phyloP scores from a whole-genome alignment of 2,113 vertebrate genomes.

The Catharus bicknelli region DNA sequence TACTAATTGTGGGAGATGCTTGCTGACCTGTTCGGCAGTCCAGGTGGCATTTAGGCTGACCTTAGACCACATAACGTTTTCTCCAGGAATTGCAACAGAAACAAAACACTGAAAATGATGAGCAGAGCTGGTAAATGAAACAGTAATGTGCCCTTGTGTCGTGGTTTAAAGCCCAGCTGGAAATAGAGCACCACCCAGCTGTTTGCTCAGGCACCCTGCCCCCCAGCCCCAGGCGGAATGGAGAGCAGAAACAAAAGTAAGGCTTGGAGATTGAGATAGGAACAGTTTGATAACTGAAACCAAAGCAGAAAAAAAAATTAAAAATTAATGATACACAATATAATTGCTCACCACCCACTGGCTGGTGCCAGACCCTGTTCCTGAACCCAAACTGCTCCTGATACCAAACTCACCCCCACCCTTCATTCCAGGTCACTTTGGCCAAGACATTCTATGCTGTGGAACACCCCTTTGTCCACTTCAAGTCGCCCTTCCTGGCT shows the following conservation, averaged over 20 bases:
- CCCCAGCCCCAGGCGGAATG: fast-evolving
- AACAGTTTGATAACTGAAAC: neutral
- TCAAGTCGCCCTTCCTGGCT: neutral
- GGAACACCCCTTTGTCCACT: neutral
- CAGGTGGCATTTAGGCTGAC: neutral
- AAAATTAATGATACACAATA: no score
- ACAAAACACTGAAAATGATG: neutral
- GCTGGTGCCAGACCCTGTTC: neutral
- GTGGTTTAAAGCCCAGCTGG: neutral
- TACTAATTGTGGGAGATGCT: neutral
- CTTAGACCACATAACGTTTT: neutral
- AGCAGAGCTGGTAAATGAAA: neutral
- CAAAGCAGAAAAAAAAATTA: neutral
- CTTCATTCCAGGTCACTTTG: neutral
- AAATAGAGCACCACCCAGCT: neutral
- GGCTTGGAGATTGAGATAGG: neutral
- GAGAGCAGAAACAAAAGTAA: neutral
- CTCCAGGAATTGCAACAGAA: neutral
- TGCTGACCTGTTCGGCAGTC: neutral
- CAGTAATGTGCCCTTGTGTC: neutral
- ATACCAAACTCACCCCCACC: fast-evolving
- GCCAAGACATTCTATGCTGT: neutral
- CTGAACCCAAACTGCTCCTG: neutral
- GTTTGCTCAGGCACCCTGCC: fast-evolving
- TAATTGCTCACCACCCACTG: neutral